Evolutionary conservation across 1,140 invertebrate species (phyloP), one percentile per base, ranked within the genome.

Genomic region (Ostrea denselamellosa): DNA sequence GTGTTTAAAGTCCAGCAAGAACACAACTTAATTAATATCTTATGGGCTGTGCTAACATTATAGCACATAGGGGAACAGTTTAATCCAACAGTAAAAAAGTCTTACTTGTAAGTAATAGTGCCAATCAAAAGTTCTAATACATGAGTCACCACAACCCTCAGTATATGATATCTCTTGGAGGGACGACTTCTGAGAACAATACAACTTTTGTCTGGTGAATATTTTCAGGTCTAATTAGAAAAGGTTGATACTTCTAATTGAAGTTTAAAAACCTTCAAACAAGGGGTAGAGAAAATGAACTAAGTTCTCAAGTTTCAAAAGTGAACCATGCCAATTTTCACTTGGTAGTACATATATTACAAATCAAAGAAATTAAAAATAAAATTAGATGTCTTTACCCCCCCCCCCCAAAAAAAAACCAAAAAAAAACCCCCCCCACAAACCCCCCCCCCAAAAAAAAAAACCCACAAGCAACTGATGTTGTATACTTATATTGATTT

Each of bases 81-180:
- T 62, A 77, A 77, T 77, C 68, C 28, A 77, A 14, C 12, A 77
- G 68, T 77, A 77, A 77, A 77, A 77, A 62, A 62, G 56, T 62
- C 19, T 17, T 7, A 62, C 22, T 77, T 34, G 2, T 28, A 77
- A 12, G 22, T 14, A 77, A 44, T 25, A 77, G 25, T 77, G 68
- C 68, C 68, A 77, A 77, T 77, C 25, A 77, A 77, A 77, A 77
- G 68, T 25, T 77, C 22, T 28, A 34, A 77, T 14, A 25, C 28
- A 25, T 28, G 25, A 77, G 25, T 62, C 68, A 77, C 68, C 9
- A 34, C 8, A 34, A 34, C 68, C 28, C 28, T 77, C 68, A 34
- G 14, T 77, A 10, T 25, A 77, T 3, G 12, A 14, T 77, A 34
- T 77, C 68, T 77, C 12, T 77, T 77, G 12, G 9, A 34, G 25